phyloP scores from a whole-genome alignment of 2,888 invertebrate species.

The Philaethria dido region DNA sequence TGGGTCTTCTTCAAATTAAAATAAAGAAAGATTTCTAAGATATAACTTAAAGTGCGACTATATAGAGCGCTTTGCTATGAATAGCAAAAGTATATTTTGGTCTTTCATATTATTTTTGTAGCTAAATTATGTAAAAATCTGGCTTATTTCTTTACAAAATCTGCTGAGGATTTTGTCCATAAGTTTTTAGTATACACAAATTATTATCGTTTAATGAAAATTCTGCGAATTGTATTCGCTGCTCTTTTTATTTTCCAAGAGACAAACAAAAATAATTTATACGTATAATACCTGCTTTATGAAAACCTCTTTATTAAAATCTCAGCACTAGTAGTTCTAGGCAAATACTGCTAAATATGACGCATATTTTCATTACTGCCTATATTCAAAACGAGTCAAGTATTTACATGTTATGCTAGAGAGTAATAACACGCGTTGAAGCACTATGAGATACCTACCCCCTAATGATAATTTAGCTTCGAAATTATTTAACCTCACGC shows the following conservation, averaged over 20 bases:
- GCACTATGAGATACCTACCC: neutral
- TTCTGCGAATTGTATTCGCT: neutral
- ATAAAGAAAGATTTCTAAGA: neutral
- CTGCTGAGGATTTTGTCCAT: neutral
- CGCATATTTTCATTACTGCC: neutral
- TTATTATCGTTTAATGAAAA: neutral
- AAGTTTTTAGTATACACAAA: neutral
- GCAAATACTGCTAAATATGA: neutral
- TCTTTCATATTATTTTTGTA: neutral
- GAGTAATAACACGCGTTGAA: constrained; percentile 4
- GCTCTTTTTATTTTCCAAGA: neutral
- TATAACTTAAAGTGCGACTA: neutral
- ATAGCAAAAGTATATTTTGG: neutral
- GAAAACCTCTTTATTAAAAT: neutral
- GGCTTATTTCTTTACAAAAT: neutral
- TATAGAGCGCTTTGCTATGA: neutral
- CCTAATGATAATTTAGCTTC: neutral
- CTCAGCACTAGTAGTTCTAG: neutral
- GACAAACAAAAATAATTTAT: too few species aligned
- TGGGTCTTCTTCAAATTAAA: neutral
- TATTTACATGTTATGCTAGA: neutral
- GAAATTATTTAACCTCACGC: neutral
- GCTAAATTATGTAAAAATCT: neutral
- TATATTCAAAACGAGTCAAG: neutral
- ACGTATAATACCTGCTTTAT: neutral